phyloP scores from a whole-genome alignment of 2,888 invertebrate species.

The Watsonalla binaria region DNA sequence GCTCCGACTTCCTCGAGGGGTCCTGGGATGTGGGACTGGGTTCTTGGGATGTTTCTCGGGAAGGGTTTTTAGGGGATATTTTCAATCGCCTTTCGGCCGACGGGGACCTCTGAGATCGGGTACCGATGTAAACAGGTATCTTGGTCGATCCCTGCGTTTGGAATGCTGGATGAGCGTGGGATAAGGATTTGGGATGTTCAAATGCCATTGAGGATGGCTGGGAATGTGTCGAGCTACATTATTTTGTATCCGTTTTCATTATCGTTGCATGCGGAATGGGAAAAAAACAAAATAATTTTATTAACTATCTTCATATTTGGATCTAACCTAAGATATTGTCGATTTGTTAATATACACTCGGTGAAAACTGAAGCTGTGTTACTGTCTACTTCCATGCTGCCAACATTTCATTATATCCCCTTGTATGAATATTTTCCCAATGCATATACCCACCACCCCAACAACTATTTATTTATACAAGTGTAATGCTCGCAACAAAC shows the following conservation, averaged over 20 bases:
- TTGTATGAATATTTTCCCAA: constrained; percentile 14
- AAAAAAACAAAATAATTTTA: constrained; percentile 43
- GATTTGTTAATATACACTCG: constrained; percentile 40
- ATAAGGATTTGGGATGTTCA: constrained; percentile 68
- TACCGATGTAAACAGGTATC: constrained; percentile 85
- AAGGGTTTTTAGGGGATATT: constrained; percentile 50
- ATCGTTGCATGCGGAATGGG: constrained; percentile 67
- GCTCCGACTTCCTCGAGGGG: constrained; percentile 70
- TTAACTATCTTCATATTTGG: constrained; percentile 4
- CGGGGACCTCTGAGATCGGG: constrained; percentile 77
- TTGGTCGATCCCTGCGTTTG: constrained; percentile 83
- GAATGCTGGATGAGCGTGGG: constrained; percentile 76
- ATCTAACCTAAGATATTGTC: constrained; percentile 9
- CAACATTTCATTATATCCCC: constrained; percentile 14
- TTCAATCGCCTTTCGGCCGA: constrained; percentile 62
- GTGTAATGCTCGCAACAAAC: constrained; percentile 9
- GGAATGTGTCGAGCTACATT: constrained; percentile 73
- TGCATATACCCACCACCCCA: constrained; percentile 14
- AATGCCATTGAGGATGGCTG: constrained; percentile 75
- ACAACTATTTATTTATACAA: constrained; percentile 14
- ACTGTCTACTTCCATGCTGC: constrained; percentile 17
- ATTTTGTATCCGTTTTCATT: constrained; percentile 59
- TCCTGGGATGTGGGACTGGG: constrained; percentile 71
- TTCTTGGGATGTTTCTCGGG: constrained; percentile 65
- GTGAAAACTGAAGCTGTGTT: constrained; percentile 31